Base-by-base conservation (phyloP, 1,140 invertebrate species). In the Lepidurus arcticus region DNA sequence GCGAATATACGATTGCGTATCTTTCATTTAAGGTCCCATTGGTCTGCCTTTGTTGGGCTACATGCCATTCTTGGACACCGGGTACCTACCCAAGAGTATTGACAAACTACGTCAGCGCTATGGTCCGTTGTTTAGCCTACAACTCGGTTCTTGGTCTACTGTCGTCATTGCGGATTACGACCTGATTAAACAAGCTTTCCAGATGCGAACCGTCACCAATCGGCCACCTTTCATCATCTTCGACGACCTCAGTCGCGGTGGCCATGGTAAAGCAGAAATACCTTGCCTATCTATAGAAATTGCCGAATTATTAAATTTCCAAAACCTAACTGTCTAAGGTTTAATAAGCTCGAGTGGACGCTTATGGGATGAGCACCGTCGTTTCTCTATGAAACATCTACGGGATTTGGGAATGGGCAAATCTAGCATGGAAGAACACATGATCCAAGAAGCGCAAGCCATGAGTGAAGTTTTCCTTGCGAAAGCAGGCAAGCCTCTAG, bases 361-460 rank as follows among this genome's bases (percentile, higher is more conserved):
- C 13, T 47, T 47, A 44, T 82, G 81, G 81, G n/a, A 13, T 1
- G 81, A 82, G 53, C 81, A 81, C 73, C 45, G 81, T 43, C 47
- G 80, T 34, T 82, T 82, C 42, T 53, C 81, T 7, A 53, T 82
- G 24, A 42, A 79, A 44, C 47, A 81, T 34, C 76, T 81, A 8
- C 65, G 79, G 13, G 81, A 82, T 42, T 78, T 82, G n/a, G 81
- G 75, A 11, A 47, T 76, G 43, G 44, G 75, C 44, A 76, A 76
- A 44, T 42, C 24, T 44, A 42, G 8, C 24, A 76, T 76, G 43
- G 75, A 76, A 45, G 47, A 44, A 9, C 75, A 76, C 42, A 44
- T 76, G 11, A 7, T 16, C 16, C 43, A 76, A 42, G 75, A 76
- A 47, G 75, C 44, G 16, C n/a, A 45, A 45, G 75, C 44, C 8